phyloP scores from a whole-genome alignment of 2,113 vertebrate species.

The Cololabis saira region DNA sequence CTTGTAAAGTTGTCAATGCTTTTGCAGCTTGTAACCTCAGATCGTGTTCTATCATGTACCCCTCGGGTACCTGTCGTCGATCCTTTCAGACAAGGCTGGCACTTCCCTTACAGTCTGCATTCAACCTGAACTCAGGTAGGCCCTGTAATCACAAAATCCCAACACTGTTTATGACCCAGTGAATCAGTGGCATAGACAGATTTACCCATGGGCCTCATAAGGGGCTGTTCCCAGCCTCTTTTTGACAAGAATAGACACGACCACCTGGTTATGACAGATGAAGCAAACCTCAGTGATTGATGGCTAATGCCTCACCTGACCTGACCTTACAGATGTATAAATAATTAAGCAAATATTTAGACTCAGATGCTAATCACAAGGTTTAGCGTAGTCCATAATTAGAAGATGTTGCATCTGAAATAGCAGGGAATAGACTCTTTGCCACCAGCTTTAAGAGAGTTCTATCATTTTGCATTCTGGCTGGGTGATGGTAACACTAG shows the following conservation, averaged over 20 bases:
- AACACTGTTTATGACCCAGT: slow-evolving; percentile 70
- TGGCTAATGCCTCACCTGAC: slow-evolving; percentile 33
- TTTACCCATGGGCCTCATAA: slow-evolving; percentile 72
- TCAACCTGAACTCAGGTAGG: slow-evolving; percentile 50
- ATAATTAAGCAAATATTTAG: slow-evolving; percentile 39
- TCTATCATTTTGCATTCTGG: slow-evolving; percentile 48
- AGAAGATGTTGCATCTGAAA: slow-evolving; percentile 12
- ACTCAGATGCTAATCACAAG: slow-evolving; percentile 3
- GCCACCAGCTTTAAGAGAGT: slow-evolving; percentile 56
- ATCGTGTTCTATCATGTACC: slow-evolving; percentile 68
- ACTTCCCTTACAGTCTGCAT: slow-evolving; percentile 45
- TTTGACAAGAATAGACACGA: slow-evolving; percentile 72
- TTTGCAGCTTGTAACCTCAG: slow-evolving; percentile 64
- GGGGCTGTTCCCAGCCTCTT: slow-evolving; percentile 64
- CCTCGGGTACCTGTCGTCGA: slow-evolving; percentile 61
- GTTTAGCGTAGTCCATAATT: not conserved
- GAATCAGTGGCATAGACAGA: slow-evolving; percentile 73
- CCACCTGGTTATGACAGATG: slow-evolving; percentile 60
- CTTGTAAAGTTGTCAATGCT: slow-evolving; percentile 78
- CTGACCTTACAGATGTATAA: slow-evolving; percentile 31
- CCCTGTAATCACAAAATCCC: slow-evolving; percentile 75
- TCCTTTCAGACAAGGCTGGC: slow-evolving; percentile 43
- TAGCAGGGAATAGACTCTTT: slow-evolving; percentile 24
- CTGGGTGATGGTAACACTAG: slow-evolving; percentile 54
- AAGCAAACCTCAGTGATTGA: slow-evolving; percentile 62